Evolutionary conservation across 2,888 invertebrate genomes (phyloP), one percentile per base, ranked within the genome.

Genomic region (Callimorpha dominula): DNA sequence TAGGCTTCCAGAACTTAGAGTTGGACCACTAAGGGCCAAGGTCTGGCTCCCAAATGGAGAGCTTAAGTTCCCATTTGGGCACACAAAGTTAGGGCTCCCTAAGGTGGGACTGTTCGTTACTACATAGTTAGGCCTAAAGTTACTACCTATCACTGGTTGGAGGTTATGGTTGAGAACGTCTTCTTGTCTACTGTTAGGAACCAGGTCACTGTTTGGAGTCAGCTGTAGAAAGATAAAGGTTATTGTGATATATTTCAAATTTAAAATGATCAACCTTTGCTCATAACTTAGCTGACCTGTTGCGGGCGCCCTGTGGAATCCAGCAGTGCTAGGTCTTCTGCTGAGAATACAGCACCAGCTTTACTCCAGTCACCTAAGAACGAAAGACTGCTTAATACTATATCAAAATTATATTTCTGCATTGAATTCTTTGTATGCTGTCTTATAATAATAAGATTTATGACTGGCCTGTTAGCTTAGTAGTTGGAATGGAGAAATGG

Each of bases 61-160:
- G 68, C 89, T 90, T 17, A 92, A 74, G 77, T 94, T 95, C 31
- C 95, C 95, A 77, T 95, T 95, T 12, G 95, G 95, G 79, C 95
- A 95, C 17, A 95, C 95, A 80, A 95, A 95, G 86, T 95, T 95
- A 52, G 95, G 95, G 80, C 95, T 95, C 52, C 95, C 95, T 81
- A 95, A 87, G 69, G 95, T 95, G 17, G 95, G 95, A 78, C 95
- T 95, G 85, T 93, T 93, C 73, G 92, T 87, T 63, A 91, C 91
- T 88, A 91, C 89, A 77, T 91, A 94, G 87, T 90, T 94, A 87
- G 94, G 90, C 84, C 94, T 93, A 91, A 91, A 95, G 85, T 93
- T 95, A 71, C 85, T 86, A 76, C 77, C 78, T 81, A 86, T 75
- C 79, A 91, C 84, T 79, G 92, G 85, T 74, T 92, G 93, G 79